These are phyloP conservation scores for Tromatobia lineatoria DNA, from an alignment of 2,888 invertebrate species.

Conservation along the genomic window DNA sequence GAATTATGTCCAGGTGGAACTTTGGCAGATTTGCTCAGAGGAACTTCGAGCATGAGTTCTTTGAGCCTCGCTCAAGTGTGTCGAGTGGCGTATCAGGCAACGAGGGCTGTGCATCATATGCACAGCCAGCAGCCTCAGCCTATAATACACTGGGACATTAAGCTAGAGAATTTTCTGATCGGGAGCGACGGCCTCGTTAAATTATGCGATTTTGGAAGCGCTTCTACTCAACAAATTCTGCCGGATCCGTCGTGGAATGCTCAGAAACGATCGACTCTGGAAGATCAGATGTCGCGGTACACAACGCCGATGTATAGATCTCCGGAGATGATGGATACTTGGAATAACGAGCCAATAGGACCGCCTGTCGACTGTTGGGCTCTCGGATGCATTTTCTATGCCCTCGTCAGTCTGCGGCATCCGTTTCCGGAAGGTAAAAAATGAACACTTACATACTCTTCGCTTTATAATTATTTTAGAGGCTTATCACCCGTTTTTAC, in stretches of 20 bases:
- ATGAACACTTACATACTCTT: not conserved
- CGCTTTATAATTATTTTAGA: not conserved
- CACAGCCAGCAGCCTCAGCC: conserved; percentile 94
- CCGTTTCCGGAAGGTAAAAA: conserved; percentile 97
- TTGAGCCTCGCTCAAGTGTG: conserved; percentile 91
- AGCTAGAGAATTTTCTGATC: conserved; percentile 97
- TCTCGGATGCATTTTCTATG: conserved; percentile 97
- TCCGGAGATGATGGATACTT: conserved; percentile 99
- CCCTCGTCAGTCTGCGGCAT: conserved; percentile 96
- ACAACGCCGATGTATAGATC: conserved; percentile 98
- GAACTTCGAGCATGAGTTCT: conserved; percentile 80
- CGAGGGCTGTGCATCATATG: conserved; percentile 96
- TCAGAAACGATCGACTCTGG: conserved; percentile 94
- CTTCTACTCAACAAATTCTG: conserved; percentile 92
- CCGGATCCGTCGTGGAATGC: conserved; percentile 97
- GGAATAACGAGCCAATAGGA: conserved; percentile 97
- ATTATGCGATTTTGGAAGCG: conserved; percentile 99
- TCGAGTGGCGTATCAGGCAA: conserved; percentile 96
- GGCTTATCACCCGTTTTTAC: not conserved
- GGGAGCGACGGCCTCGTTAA: conserved; percentile 95
- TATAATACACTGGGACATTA: conserved; percentile 98
- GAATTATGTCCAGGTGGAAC: conserved; percentile 95
- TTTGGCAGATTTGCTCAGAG: conserved; percentile 81
- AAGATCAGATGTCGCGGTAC: conserved; percentile 94
- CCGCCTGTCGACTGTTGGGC: conserved; percentile 98